Conservation (phyloP, 2,888 invertebrate species). For the Euphydryas editha region DNA sequence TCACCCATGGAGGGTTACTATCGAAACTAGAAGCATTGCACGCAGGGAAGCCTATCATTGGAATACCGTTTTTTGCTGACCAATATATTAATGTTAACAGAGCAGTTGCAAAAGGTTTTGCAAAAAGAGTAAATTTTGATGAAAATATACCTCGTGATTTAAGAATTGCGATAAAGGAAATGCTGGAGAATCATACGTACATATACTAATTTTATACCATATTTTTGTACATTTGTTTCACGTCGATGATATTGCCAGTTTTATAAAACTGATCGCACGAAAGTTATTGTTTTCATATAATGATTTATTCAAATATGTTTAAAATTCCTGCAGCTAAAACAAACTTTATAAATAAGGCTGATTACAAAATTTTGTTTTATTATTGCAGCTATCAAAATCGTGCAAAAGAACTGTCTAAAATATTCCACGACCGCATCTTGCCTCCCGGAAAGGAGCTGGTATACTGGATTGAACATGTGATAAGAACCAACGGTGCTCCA, state of each 20-base stretch:
- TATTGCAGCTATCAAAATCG: slow-evolving; percentile 54
- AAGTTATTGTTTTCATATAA: too few species aligned
- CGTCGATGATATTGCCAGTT: too few species aligned
- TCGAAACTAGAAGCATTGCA: slow-evolving; percentile 57
- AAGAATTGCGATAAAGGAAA: slow-evolving; percentile 48
- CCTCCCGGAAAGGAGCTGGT: slow-evolving; percentile 54
- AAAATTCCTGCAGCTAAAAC: too few species aligned
- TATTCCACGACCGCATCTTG: slow-evolving; percentile 58
- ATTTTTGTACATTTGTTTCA: background rate
- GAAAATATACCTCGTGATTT: slow-evolving; percentile 47
- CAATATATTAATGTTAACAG: slow-evolving; percentile 56
- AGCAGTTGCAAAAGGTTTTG: slow-evolving; percentile 54
- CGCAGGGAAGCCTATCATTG: slow-evolving; percentile 57
- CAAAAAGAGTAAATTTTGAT: slow-evolving; percentile 48
- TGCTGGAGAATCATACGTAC: slow-evolving; percentile 46
- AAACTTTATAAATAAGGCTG: too few species aligned
- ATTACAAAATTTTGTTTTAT: background rate
- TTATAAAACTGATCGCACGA: background rate
- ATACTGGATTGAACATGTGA: slow-evolving; percentile 63
- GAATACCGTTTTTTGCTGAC: slow-evolving; percentile 59
- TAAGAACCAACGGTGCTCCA: slow-evolving; percentile 55
- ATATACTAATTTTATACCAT: background rate
- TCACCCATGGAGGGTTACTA: slow-evolving; percentile 62
- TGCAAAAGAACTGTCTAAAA: slow-evolving; percentile 54
- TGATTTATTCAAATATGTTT: too few species aligned